Conservation (phyloP, 2,888 invertebrate genomes). For the Sicus ferrugineus region DNA sequence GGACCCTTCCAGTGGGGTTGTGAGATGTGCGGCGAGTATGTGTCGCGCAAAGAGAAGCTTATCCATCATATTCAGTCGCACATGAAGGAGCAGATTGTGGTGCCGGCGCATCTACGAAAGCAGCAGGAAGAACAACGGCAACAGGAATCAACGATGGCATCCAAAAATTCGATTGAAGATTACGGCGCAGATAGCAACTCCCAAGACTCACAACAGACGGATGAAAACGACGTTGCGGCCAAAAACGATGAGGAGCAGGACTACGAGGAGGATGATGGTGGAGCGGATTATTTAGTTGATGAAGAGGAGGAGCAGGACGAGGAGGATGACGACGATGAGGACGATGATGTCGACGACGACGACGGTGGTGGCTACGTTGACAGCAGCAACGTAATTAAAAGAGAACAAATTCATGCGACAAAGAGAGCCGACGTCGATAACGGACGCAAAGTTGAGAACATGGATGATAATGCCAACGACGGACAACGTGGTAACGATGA, state of each 20-base stretch:
- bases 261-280: constrained; percentile 48
- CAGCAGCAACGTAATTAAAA: constrained; percentile 41
- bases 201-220: constrained; percentile 44
- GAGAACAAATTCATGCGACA: constrained; percentile 38
- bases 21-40: constrained; percentile 62
- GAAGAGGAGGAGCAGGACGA: constrained; percentile 45
- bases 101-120: constrained; percentile 47
- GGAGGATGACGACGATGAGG: constrained; percentile 39
- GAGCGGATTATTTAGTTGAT: constrained; percentile 42
- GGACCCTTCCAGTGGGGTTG: constrained; percentile 65
- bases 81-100: constrained; percentile 57
- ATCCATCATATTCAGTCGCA: constrained; percentile 63
- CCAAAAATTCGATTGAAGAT: constrained; percentile 2
- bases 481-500: constrained; percentile 42
- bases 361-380: constrained; percentile 42
- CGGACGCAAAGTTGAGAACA: constrained; percentile 36
- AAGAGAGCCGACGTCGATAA: constrained; percentile 36
- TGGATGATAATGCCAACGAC: constrained; percentile 37
- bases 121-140: constrained; percentile 27
- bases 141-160: background rate
- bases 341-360: constrained; percentile 41
- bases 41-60: constrained; percentile 63
- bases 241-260: constrained; percentile 41
- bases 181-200: constrained; percentile 34
- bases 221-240: constrained; percentile 35